phyloP scores from a whole-genome alignment of 2,888 invertebrate species.

The Quadroppia sp. region DNA sequence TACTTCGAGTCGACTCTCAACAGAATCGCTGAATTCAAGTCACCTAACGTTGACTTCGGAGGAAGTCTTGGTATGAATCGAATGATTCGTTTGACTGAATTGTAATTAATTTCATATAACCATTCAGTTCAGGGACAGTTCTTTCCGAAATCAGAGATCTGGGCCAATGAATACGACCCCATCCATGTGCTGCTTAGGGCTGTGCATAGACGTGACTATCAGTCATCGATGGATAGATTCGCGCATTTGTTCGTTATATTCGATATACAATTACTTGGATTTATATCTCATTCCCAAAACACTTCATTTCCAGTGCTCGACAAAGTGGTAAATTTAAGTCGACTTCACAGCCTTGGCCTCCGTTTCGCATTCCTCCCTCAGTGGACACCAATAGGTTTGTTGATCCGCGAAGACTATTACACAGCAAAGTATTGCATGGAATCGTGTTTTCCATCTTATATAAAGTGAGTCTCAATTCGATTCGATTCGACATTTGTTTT shows the following conservation, averaged over 20 bases:
- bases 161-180: slow-evolving; percentile 90
- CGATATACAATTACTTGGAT: slow-evolving; percentile 29
- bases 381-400: slow-evolving; percentile 58
- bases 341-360: slow-evolving; percentile 66
- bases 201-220: slow-evolving; percentile 86
- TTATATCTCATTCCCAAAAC: slow-evolving; percentile 52
- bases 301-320: slow-evolving; percentile 53
- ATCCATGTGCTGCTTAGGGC: slow-evolving; percentile 84
- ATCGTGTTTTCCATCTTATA: slow-evolving; percentile 75
- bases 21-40: slow-evolving; percentile 78
- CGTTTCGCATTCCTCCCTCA: slow-evolving; percentile 67
- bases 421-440: slow-evolving; percentile 60
- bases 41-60: slow-evolving; percentile 79
- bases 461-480: slow-evolving; percentile 55
- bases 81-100: slow-evolving; percentile 79
- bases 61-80: slow-evolving; percentile 61
- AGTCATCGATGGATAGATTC: slow-evolving; percentile 88
- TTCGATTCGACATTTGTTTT: slow-evolving; percentile 1
- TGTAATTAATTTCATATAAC: background rate
- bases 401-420: slow-evolving; percentile 64
- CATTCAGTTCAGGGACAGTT: slow-evolving; percentile 37
- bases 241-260: slow-evolving; percentile 65
- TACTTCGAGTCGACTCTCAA: slow-evolving; percentile 81
- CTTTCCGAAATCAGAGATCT: slow-evolving; percentile 59
- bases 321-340: slow-evolving; percentile 59